A percentile compares a stretch with the other conserved stretches of the same genome.
Conservation (phyloP, 2,888 invertebrate genomes). For the Axea sp. region DNA sequence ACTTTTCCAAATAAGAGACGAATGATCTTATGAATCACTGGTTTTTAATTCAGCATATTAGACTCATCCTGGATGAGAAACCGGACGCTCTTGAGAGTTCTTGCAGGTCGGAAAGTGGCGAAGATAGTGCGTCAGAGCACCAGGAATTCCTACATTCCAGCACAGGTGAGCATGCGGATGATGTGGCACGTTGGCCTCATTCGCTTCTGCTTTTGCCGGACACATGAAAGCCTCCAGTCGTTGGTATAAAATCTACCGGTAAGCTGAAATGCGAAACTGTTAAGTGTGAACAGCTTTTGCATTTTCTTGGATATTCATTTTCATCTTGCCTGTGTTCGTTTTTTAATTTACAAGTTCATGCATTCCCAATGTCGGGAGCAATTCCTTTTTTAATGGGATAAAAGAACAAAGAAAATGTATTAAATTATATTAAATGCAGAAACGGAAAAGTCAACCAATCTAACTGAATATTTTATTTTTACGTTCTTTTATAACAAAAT, state of each 20-base stretch:
- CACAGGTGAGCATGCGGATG: constrained; percentile 54
- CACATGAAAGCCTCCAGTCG: constrained; percentile 23
- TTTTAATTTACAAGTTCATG: no score
- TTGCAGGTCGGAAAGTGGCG: constrained; percentile 52
- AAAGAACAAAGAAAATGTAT: no score
- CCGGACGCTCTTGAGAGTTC: constrained; percentile 48
- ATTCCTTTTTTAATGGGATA: no score
- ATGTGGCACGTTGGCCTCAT: constrained; percentile 60
- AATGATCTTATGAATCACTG: constrained; percentile 42
- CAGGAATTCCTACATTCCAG: constrained; percentile 58
- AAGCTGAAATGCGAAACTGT: constrained; percentile 21
- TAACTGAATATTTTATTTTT: no score
- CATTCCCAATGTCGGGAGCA: no score
- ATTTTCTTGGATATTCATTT: constrained; percentile 9
- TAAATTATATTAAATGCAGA: no score
- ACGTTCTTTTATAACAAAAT: no score
- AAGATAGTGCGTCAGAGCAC: constrained; percentile 57
- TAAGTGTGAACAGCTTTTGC: constrained; percentile 12
- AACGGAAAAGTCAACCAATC: no score
- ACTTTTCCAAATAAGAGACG: constrained; percentile 35
- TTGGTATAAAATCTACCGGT: constrained; percentile 11
- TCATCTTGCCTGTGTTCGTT: constrained; percentile 5
- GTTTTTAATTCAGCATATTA: constrained; percentile 34
- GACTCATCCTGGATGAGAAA: constrained; percentile 48
- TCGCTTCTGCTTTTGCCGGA: constrained; percentile 34